Conservation (phyloP, 1,140 invertebrate genomes). For the Pogonognathellus flavescens region DNA sequence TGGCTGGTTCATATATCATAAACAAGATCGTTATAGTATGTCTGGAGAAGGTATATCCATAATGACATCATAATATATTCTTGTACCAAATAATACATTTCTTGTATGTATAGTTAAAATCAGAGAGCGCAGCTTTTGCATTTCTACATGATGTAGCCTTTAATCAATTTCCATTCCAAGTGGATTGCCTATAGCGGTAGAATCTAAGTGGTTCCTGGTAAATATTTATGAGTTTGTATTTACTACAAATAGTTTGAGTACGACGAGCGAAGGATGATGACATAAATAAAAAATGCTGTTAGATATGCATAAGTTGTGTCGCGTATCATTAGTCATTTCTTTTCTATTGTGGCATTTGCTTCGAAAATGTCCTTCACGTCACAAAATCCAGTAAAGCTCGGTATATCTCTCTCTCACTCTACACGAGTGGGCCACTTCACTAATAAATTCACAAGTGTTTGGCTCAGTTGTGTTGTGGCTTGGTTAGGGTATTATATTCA, state of each 20-base stretch:
- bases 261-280: too few relatives aligned
- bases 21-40: conserved; percentile 8
- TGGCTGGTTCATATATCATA: conserved; percentile 18
- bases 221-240: too few relatives aligned
- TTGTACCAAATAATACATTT: conserved; percentile 47
- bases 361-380: not conserved
- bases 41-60: not conserved
- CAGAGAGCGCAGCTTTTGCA: conserved; percentile 32
- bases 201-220: too few relatives aligned
- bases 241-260: too few relatives aligned
- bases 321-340: conserved; percentile 42
- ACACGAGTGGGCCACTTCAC: conserved; percentile 13
- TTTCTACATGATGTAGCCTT: not conserved
- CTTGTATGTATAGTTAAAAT: conserved; percentile 21
- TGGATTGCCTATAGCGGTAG: too few relatives aligned
- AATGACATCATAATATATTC: conserved; percentile 34
- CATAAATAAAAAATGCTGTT: not conserved
- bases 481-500: too few relatives aligned
- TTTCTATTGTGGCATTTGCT: not conserved
- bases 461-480: not conserved
- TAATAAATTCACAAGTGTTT: not conserved
- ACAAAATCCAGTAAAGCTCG: not conserved
- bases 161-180: conserved; percentile 23
- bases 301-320: not conserved
- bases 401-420: too few relatives aligned